Percentiles rank a stretch among this genome's conserved stretches.
Evolutionary conservation across 2,888 invertebrate genomes (phyloP).

Genomic region (Cephus rjabovi): DNA sequence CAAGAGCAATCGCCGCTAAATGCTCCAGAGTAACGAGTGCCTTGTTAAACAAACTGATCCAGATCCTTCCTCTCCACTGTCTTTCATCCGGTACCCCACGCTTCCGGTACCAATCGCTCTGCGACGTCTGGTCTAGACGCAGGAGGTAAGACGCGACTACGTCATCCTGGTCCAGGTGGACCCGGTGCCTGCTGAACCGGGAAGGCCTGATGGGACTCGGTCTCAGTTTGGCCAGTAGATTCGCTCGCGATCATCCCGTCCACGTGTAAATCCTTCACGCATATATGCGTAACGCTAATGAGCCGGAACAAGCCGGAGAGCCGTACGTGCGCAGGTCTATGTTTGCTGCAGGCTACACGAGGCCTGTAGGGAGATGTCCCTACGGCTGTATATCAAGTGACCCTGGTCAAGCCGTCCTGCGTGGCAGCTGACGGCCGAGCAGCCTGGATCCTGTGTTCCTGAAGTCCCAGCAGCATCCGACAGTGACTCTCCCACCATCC

Average conservation of each 20-base stretch:
- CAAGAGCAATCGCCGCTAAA: not conserved
- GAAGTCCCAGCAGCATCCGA: not conserved
- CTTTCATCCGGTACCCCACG: not conserved
- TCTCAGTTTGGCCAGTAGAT: not conserved
- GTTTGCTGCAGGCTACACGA: not conserved
- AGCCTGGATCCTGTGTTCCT: not conserved
- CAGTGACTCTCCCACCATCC: not conserved
- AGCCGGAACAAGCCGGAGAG: conserved; percentile 50
- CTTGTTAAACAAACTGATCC: not conserved
- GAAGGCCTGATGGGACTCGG: not conserved
- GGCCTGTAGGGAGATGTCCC: conserved; percentile 10
- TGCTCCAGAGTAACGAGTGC: not conserved
- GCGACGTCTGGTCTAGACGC: not conserved
- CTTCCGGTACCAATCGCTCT: not conserved
- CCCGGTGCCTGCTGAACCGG: not conserved
- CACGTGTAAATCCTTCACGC: conserved; percentile 56
- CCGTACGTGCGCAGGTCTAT: conserved; percentile 2
- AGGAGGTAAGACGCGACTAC: not conserved
- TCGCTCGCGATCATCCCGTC: not conserved
- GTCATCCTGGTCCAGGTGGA: not conserved
- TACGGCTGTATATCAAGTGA: not conserved
- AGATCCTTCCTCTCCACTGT: not conserved
- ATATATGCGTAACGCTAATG: conserved; percentile 54
- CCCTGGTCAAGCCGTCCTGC: not conserved
- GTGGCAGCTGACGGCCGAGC: not conserved